Evolutionary conservation across 1,140 invertebrate species (phyloP).

Genomic region (Hylaeus anthracinus): DNA sequence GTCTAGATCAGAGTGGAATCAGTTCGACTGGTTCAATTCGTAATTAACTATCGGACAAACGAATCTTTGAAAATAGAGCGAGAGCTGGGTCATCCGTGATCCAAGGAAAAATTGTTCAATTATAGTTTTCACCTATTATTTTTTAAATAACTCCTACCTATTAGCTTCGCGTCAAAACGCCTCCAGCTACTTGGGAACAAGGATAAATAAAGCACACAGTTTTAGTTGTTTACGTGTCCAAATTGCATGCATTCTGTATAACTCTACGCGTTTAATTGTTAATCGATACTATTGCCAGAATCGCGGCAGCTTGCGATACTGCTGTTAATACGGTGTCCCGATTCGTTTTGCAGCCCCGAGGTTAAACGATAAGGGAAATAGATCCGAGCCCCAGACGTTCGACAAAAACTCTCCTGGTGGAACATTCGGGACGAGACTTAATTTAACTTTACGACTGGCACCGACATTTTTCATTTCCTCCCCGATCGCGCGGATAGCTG

Average conservation of each 20-base stretch:
- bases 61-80: too few relatives aligned
- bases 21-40: too few relatives aligned
- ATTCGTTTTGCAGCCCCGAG: neutral
- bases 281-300: conserved; percentile 23
- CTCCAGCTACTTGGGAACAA: too few relatives aligned
- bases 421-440: conserved; percentile 14
- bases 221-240: too few relatives aligned
- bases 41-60: too few relatives aligned
- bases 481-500: neutral
- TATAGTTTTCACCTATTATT: too few relatives aligned
- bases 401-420: neutral
- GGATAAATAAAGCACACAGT: too few relatives aligned
- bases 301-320: conserved; percentile 6
- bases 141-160: too few relatives aligned
- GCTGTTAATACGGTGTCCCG: neutral
- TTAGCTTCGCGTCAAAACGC: too few relatives aligned
- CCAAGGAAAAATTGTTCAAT: too few relatives aligned
- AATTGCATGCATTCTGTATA: conserved; percentile 9
- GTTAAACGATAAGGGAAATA: neutral
- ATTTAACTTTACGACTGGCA: conserved; percentile 37
- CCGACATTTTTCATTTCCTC: conserved; percentile 24
- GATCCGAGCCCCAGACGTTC: neutral
- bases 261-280: conserved; percentile 36
- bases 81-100: too few relatives aligned
- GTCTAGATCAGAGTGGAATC: too few relatives aligned